A percentile compares a stretch with the other conserved stretches of the same genome.
Conservation (phyloP, 1,140 invertebrate species). For the Drosophila tristis region DNA sequence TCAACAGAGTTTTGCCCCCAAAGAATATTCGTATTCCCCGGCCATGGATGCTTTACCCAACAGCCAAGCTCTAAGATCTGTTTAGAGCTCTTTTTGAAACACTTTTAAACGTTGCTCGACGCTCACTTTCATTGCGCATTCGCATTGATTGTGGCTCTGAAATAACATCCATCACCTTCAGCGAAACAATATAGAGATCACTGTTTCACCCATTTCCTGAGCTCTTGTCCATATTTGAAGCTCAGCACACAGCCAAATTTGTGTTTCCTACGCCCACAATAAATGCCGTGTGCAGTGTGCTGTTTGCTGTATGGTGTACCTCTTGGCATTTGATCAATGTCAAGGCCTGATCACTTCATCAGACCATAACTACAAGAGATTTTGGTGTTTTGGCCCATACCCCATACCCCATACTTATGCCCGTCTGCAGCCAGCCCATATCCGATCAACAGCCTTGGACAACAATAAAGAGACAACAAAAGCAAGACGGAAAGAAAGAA, state of each 20-base stretch:
- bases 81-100: no score
- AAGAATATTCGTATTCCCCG: no score
- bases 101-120: no score
- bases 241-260: background rate
- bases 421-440: background rate
- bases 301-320: background rate
- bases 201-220: conserved; percentile 18
- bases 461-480: conserved; percentile 50
- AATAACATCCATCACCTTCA: background rate
- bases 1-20: no score
- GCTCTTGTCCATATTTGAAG: conserved; percentile 1
- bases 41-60: no score
- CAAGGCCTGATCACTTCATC: conserved; percentile 79
- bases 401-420: conserved; percentile 12
- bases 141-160: no score
- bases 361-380: conserved; percentile 44
- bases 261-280: conserved; percentile 34
- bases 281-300: background rate
- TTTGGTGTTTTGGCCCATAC: conserved; percentile 22
- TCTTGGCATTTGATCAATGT: conserved; percentile 70
- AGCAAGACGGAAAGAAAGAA: conserved; percentile 18
- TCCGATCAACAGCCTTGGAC: conserved; percentile 43
- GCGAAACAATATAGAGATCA: background rate
- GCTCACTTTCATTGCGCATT: no score
- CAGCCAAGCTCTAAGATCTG: no score